Evolutionary conservation across 2,113 vertebrate genomes (phyloP).

Genomic region (Orcinus orca): DNA sequence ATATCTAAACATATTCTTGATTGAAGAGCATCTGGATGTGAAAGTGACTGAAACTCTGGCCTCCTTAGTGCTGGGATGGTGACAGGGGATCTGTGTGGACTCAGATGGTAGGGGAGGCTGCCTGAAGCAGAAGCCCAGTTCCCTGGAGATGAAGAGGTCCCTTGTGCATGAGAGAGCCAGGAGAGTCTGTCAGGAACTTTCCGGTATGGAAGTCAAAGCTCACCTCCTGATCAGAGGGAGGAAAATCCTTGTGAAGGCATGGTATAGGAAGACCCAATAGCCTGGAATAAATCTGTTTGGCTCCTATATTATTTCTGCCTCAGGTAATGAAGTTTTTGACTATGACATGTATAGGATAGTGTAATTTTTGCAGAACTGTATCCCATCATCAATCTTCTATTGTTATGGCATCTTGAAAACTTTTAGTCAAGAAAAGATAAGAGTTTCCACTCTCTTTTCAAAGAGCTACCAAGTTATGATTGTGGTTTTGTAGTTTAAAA

Average conservation of each 20-base stretch:
- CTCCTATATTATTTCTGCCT: background rate
- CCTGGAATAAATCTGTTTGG: background rate
- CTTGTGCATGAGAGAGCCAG: background rate
- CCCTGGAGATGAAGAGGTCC: background rate
- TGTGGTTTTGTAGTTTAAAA: slow-evolving; percentile 15
- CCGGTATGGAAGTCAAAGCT: background rate
- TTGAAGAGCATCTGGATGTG: background rate
- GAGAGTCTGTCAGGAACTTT: background rate
- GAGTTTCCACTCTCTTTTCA: background rate
- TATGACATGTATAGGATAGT: background rate
- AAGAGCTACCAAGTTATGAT: background rate
- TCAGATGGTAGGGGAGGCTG: background rate
- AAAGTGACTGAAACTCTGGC: background rate
- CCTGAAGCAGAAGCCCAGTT: background rate
- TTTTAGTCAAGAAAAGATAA: background rate
- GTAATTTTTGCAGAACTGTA: background rate
- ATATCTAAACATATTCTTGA: background rate
- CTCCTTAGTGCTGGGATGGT: background rate
- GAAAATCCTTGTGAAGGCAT: background rate
- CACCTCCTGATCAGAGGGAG: background rate
- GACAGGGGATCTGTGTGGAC: background rate
- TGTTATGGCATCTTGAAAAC: background rate
- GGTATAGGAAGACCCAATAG: background rate
- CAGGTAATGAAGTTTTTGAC: background rate
- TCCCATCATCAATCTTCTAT: background rate